phyloP scores from a whole-genome alignment of 2,113 vertebrate genomes.

The Dipodomys ordii region DNA sequence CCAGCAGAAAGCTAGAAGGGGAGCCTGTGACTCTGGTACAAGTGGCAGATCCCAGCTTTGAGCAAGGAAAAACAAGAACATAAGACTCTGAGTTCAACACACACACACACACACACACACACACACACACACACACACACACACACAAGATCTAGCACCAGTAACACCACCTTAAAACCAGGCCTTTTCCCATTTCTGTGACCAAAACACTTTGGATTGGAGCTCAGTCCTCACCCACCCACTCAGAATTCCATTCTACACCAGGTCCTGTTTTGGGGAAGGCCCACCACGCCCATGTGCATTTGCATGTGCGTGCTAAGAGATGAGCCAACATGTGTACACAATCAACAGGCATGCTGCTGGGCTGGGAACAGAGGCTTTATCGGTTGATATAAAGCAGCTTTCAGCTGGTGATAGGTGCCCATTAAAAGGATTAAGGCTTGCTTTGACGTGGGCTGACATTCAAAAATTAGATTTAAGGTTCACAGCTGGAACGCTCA shows the following conservation, averaged over 20 bases:
- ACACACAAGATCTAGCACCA: not conserved
- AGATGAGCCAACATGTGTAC: accelerated
- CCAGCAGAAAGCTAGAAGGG: too few relatives aligned
- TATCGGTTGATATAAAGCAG: slow-evolving; percentile 13
- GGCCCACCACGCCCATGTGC: not conserved
- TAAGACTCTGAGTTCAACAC: too few relatives aligned
- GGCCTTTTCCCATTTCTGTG: slow-evolving; percentile 22
- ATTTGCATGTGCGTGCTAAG: too few relatives aligned
- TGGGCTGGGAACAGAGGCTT: not conserved
- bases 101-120: too few relatives aligned
- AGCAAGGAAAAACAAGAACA: too few relatives aligned
- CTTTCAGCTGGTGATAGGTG: slow-evolving; percentile 58
- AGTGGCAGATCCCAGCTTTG: too few relatives aligned
- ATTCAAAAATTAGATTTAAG: slow-evolving; percentile 70
- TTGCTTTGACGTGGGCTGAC: slow-evolving; percentile 66
- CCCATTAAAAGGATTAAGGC: slow-evolving; percentile 67
- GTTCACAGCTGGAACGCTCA: slow-evolving; percentile 65
- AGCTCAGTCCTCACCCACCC: not conserved
- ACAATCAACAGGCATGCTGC: not conserved
- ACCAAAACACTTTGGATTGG: not conserved
- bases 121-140: too few relatives aligned
- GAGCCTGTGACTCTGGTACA: too few relatives aligned
- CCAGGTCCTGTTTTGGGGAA: not conserved
- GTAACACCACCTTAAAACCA: not conserved
- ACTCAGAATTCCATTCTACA: not conserved